Percentiles rank a stretch among this genome's conserved stretches.
phyloP scores from a whole-genome alignment of 2,797 vertebrate species.

The Rhinichthys osculus region DNA sequence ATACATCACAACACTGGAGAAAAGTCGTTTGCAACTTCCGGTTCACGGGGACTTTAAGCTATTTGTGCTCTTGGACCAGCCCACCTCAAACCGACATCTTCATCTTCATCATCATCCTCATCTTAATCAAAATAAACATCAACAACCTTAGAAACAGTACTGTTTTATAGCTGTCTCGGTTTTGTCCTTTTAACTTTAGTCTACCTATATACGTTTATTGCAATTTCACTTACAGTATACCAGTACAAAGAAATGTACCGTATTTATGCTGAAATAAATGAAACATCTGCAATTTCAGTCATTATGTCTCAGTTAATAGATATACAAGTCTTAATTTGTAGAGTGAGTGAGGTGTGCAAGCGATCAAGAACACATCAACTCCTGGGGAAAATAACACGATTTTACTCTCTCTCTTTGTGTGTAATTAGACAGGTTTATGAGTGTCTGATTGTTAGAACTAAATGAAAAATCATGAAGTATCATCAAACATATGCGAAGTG shows the following conservation, averaged over 20 bases:
- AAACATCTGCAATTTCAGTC: not conserved
- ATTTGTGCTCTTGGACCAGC: not conserved
- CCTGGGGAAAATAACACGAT: not conserved
- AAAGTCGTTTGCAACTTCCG: too few relatives aligned
- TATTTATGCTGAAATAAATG: not conserved
- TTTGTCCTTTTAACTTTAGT: not conserved
- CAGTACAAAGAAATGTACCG: not conserved
- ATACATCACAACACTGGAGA: too few relatives aligned
- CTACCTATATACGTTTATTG: too few relatives aligned
- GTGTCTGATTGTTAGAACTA: not conserved
- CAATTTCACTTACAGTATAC: not conserved
- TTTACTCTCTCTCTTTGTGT: conserved; percentile 17
- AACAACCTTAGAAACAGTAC: not conserved
- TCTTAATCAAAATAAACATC: not conserved
- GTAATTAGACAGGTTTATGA: conserved; percentile 32
- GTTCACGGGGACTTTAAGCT: not conserved
- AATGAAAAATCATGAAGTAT: not conserved
- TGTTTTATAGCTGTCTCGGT: too few relatives aligned
- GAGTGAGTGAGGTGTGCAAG: not conserved
- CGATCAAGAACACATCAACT: not conserved
- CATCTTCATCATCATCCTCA: not conserved
- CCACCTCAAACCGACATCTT: not conserved
- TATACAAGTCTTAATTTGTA: not conserved
- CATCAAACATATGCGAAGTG: not conserved
- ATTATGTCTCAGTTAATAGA: conserved; percentile 14